These are phyloP conservation scores for Dendrolimus punctatus DNA, from an alignment of 1,140 invertebrate genomes.

Conservation along the genomic window DNA sequence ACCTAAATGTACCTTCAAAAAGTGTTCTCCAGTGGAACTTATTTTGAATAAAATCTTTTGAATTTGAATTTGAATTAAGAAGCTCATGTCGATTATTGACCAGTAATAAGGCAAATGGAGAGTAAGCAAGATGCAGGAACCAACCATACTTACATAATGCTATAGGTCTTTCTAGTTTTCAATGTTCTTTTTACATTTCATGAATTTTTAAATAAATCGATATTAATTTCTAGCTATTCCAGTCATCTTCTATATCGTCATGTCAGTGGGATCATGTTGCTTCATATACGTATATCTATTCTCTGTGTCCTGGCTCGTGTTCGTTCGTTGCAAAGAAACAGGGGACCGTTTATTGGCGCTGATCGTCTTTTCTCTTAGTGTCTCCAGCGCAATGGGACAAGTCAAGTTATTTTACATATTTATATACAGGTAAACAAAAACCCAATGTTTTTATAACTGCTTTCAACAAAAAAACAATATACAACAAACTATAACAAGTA, in stretches of 20 bases:
- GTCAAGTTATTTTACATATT: constrained; percentile 23
- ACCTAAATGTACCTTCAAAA: too few species aligned
- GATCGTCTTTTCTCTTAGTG: constrained; percentile 19
- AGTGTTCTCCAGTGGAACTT: too few species aligned
- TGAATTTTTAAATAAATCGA: neutral
- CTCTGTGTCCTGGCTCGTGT: constrained; percentile 23
- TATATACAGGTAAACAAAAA: constrained; percentile 14
- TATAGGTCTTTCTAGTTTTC: too few species aligned
- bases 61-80: too few species aligned
- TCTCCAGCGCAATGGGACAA: constrained; percentile 19
- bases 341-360: constrained; percentile 16
- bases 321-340: constrained; percentile 13
- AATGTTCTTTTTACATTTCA: neutral
- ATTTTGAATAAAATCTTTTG: too few species aligned
- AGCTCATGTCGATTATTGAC: too few species aligned
- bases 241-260: constrained; percentile 7
- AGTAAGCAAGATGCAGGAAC: too few species aligned
- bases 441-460: constrained; percentile 3
- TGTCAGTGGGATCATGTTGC: neutral
- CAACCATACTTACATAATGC: too few species aligned
- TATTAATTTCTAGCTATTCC: constrained; percentile 11
- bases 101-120: too few species aligned
- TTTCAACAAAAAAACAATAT: too few species aligned
- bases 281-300: constrained; percentile 24
- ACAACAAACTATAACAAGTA: too few species aligned